Evolutionary conservation across 2,888 invertebrate genomes (phyloP), one percentile per base, ranked within the genome.

Genomic region (Busseola fusca): DNA sequence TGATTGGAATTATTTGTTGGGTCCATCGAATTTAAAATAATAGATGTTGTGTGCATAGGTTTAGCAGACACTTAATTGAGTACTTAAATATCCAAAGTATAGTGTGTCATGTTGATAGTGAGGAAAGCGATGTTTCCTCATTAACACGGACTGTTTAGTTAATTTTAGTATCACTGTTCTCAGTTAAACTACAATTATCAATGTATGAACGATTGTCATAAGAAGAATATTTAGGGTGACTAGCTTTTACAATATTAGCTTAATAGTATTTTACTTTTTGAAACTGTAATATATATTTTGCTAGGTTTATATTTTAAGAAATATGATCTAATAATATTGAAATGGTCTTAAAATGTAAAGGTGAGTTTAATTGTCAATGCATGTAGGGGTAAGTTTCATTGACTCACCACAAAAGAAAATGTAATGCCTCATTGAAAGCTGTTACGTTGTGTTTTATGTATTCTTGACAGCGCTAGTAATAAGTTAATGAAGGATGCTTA

Each of bases 241-340:
- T 90, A 89, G 86, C 83, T 82, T 86, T 82, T 86, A 85, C 78
- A 87, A 80, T 82, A 69, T 85, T 85, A 87, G 82, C 80, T 80
- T 85, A 82, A 83, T 82, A 84, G 81, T 86, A 82, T 79, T 87
- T 83, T 84, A 84, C 84, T 84, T 84, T 86, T 87, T 83, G 84
- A 83, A 48, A 80, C 76, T 83, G 69, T 83, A 82, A 80, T 40
- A 72, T 85, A 85, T 88, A 86, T 87, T 86, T 88, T 87, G 84
- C 65, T 87, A 87, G 84, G 81, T 84, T 83, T 85, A 71, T 85
- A 85, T 85, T 83, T 79, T 80, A 80, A 72, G 57, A 78, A 69
- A 80, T 67, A 79, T 77, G 69, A 71, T 76, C 59, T 83, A 68
- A 58, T 50, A 60, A 74, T 83, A 83, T 77, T 84, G 74, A 84